Base-by-base conservation (phyloP, 2,113 vertebrate genomes). In the Leucoraja erinaceus region DNA sequence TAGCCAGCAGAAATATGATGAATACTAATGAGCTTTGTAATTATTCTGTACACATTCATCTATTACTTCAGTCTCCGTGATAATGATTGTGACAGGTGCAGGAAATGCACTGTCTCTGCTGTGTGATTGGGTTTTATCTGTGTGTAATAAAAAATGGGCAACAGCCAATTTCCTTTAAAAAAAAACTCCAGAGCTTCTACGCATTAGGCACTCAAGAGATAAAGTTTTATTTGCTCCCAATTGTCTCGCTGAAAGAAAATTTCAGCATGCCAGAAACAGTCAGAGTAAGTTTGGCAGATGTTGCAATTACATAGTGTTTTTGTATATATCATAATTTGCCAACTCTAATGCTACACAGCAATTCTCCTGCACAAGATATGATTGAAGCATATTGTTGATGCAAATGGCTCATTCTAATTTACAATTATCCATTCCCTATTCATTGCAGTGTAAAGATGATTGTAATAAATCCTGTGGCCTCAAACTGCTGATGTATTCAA, bases 231-330 rank as follows among this genome's bases (percentile, higher is more conserved):
- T 72, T 70, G 38, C 18, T 91, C 61, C 9, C 6, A 83, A 38
- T 72, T 91, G 88, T 8, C 9, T 68, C 20, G 68, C 38, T 72
- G 33, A 91, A 68, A 54, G 11, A 72, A 91, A 54, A 72, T 54
- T 11, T 91, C 33, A 91, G 33, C 22, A 47, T 38, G 90, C 31
- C 4, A 54, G 68, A 25, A 91, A 54, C 33, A 47, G 90, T 20
- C 20, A 91, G 66, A 72, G 18, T 38, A 70, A 91, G 33, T 72
- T 18, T 91, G 90, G 33, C 68, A 91, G 66, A 91, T 54, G 68
- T 91, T 91, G 68, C 90, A 91, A 91, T 91, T 91, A 91, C 7
- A 54, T 59, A 72, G 18, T 91, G 38, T 91, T 91, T 25, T 72
- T 68, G 11, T 38, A 91, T 91, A 28, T 72, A 72, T 91, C 90